These are phyloP conservation scores for Dryomyza anilis DNA, from an alignment of 2,888 invertebrate genomes.

Conservation along the genomic window DNA sequence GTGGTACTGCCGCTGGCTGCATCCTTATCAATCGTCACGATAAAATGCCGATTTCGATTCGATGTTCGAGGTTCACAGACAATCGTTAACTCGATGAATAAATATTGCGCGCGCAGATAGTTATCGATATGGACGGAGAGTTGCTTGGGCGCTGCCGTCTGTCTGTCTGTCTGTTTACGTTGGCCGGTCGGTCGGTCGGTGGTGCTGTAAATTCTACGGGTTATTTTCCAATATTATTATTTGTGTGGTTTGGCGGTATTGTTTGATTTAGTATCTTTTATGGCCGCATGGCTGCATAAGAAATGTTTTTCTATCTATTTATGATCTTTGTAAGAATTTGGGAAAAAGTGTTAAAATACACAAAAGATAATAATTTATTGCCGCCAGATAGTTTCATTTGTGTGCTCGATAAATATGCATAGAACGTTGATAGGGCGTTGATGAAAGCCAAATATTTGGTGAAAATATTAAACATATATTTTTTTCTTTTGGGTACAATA, in stretches of 20 bases:
- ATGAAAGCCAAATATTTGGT: no score
- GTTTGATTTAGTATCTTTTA: conserved; percentile 8
- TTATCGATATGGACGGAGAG: no score
- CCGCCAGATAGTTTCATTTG: background rate
- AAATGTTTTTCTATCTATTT: conserved; percentile 4
- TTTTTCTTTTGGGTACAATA: no score
- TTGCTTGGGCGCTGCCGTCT: no score
- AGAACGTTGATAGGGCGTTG: no score
- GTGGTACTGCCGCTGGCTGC: background rate
- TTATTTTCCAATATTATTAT: no score
- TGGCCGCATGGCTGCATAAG: background rate
- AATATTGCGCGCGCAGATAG: conserved; percentile 11
- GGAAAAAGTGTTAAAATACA: background rate
- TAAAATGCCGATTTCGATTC: conserved; percentile 7
- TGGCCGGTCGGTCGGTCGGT: no score
- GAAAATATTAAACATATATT: no score
- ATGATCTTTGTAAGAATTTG: background rate
- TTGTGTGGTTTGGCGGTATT: conserved; percentile 4
- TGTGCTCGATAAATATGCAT: background rate
- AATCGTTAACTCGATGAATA: conserved; percentile 10
- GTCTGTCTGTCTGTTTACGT: conserved; percentile 3
- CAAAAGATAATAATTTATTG: conserved; percentile 13
- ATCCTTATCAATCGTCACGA: conserved; percentile 16
- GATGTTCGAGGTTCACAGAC: conserved; percentile 5
- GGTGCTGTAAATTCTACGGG: no score